Base-by-base conservation (phyloP, 2,888 invertebrate genomes). In the Drosophila niveifrons region DNA sequence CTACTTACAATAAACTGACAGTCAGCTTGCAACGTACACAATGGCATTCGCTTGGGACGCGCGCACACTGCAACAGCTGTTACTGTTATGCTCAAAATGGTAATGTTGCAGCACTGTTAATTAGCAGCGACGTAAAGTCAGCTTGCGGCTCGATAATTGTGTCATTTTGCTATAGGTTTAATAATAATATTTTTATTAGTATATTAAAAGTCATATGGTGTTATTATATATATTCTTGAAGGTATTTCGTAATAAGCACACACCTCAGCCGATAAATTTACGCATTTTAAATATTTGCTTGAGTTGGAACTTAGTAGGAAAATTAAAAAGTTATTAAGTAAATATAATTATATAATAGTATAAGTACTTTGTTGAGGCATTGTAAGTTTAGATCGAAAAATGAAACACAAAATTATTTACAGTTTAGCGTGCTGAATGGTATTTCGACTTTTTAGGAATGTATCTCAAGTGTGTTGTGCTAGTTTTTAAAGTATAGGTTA, bases 151-250 rank as follows among this genome's bases (percentile, higher is more conserved):
- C 61, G 51, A 67, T 48, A 56, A 36, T 36, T 11, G 10, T 8
- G 9, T 2, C 39, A 9, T 10, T 10, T 28, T 8, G 15, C 6
- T 8, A 7, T 82, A 85, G 82, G 88, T 85, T 83, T 85, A 85
- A 82, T 88, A 85, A 82, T 88, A 79, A 82, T 87, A 84, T 85
- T 71, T 82, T 83, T 83, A 83, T 83, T 88, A 88, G 86, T 74
- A 77, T 82, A 72, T 80, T 83, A 88, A 88, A 83, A 85, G 82
- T 88, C 88, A 82, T 82, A 88, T 88, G 88, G 80, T 82, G 85
- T 85, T 85, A 79, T 82, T 77, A 82, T 82, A 82, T 82, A 82
- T 79, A 76, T 75, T 88, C 72, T 46, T 88, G 86, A 88, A 82
- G 70, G 80, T 83, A 82, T 77, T 85, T 88, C 74, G 72, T 88